phyloP scores from a whole-genome alignment of 2,888 invertebrate species.

The Cactoblastis cactorum region DNA sequence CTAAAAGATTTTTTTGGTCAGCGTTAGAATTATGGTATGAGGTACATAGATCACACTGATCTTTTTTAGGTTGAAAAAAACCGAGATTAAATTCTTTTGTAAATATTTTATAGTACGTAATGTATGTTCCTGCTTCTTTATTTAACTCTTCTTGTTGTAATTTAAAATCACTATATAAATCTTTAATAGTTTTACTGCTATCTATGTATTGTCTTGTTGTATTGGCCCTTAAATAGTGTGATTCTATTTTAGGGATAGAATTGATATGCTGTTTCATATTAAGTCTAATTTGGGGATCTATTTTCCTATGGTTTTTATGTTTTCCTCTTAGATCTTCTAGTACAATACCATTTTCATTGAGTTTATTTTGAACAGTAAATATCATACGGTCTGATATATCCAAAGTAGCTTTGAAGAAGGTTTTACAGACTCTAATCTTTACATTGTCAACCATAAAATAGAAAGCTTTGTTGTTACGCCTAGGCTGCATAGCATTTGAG shows the following conservation, averaged over 20 bases:
- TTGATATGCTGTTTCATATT: not conserved
- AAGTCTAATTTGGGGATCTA: not conserved
- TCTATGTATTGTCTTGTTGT: not conserved
- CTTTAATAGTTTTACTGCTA: not conserved
- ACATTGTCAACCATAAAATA: not conserved
- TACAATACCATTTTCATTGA: not conserved
- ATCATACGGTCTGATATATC: not conserved
- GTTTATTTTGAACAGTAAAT: not conserved
- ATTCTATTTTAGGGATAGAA: not conserved
- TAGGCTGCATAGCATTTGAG: not conserved
- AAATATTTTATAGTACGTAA: not conserved
- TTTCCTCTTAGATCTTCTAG: not conserved
- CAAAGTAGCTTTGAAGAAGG: not conserved
- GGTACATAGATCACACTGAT: not conserved
- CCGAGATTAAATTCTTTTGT: not conserved
- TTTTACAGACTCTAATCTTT: not conserved
- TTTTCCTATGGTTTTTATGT: not conserved
- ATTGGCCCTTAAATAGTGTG: not conserved
- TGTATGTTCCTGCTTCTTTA: not conserved
- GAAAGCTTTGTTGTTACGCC: not conserved
- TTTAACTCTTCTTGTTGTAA: not conserved
- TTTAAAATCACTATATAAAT: not conserved
- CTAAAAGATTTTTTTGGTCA: not conserved
- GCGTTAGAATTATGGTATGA: not conserved
- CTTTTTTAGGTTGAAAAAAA: not conserved